Conservation (phyloP, 2,888 invertebrate species). For the Lasioglossum malachurum region DNA sequence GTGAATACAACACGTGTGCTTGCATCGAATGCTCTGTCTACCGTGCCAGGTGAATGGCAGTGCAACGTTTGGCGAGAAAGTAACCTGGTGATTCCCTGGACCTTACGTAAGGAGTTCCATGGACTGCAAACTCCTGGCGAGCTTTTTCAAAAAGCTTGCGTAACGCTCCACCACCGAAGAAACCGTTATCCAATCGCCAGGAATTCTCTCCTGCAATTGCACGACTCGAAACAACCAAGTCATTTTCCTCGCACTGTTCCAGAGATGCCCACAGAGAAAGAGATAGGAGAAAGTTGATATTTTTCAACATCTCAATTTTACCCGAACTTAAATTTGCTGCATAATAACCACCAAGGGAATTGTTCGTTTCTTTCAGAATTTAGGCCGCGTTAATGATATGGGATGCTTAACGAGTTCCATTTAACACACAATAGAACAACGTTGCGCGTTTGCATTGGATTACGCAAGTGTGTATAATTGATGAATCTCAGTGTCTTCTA, state of each 20-base stretch:
- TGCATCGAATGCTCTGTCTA: constrained; percentile 24
- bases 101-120: constrained; percentile 61
- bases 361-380: background rate
- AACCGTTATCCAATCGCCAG: constrained; percentile 21
- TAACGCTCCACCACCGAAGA: constrained; percentile 23
- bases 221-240: background rate
- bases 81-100: constrained; percentile 57
- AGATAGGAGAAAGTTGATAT: background rate
- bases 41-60: constrained; percentile 59
- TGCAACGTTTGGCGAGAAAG: constrained; percentile 58
- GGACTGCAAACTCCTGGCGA: constrained; percentile 39
- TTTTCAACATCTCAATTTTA: background rate
- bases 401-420: background rate
- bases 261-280: background rate
- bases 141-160: constrained; percentile 57
- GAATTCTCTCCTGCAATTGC: background rate
- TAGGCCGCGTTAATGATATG: background rate
- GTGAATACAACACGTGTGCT: constrained; percentile 15
- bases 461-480: background rate
- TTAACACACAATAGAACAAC: background rate
- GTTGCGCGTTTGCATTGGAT: background rate
- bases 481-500: background rate
- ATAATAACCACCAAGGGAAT: background rate
- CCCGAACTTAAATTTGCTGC: background rate
- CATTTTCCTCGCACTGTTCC: background rate